A percentile compares a stretch with the other conserved stretches of the same genome.
These are phyloP conservation scores for Aphelenchoides fujianensis DNA, from an alignment of 1,140 invertebrate species.

Conservation along the genomic window DNA sequence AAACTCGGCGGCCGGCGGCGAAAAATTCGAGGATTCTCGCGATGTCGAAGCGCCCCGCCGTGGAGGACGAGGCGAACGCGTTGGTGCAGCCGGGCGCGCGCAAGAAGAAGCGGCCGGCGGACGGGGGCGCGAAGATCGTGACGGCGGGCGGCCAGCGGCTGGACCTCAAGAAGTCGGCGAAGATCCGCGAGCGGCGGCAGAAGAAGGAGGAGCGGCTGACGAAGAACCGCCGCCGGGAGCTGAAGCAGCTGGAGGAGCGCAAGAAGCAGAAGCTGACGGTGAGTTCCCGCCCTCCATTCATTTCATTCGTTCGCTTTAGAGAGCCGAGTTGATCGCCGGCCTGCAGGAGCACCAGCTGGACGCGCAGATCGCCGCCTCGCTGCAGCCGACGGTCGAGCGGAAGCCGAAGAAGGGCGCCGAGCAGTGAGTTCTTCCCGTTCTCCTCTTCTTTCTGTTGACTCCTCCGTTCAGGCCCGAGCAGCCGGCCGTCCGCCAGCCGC, in stretches of 20 bases:
- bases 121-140: neutral
- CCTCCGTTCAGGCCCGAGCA: too few relatives aligned
- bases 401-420: neutral
- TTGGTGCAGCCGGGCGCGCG: too few relatives aligned
- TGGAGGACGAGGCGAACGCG: neutral
- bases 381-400: slow-evolving; percentile 3
- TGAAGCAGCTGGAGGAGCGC: slow-evolving; percentile 7
- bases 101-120: slow-evolving; percentile 4
- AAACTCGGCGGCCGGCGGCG: too few relatives aligned
- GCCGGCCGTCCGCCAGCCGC: neutral
- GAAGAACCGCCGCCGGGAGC: neutral
- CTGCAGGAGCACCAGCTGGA: slow-evolving; percentile 8
- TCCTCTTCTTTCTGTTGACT: too few relatives aligned
- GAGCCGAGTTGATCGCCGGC: slow-evolving; percentile 10
- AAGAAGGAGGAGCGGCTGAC: neutral
- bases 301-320: neutral
- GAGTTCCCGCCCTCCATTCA: neutral
- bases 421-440: neutral
- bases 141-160: neutral
- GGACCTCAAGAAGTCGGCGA: neutral
- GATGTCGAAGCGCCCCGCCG: too few relatives aligned
- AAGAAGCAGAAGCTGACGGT: neutral
- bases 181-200: neutral
- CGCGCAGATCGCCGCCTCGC: neutral
- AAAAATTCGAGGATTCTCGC: too few relatives aligned